Conservation (phyloP, 2,888 invertebrate genomes). For the Uropetala carovei region DNA sequence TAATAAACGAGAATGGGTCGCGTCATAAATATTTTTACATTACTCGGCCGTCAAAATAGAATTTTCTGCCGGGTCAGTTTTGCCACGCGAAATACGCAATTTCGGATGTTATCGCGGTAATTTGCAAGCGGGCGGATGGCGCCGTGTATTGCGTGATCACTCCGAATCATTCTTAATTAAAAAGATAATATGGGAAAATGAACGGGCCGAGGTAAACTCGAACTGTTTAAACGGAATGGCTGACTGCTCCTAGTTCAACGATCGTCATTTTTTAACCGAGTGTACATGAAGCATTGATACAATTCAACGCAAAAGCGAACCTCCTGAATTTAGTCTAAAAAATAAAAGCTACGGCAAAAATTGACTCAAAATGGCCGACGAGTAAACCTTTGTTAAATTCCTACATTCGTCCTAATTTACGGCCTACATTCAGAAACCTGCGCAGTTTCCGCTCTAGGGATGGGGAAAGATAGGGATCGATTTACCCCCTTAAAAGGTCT, state of each 20-base stretch:
- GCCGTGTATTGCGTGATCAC: not conserved
- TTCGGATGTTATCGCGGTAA: conserved; percentile 3
- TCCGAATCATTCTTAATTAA: not conserved
- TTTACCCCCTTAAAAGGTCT: no score
- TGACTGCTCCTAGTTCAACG: not conserved
- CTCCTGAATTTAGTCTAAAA: no score
- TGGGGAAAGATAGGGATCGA: no score
- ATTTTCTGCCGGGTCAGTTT: not conserved
- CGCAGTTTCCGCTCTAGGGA: no score
- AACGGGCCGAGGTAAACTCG: not conserved
- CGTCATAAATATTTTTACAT: conserved; percentile 47
- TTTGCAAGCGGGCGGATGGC: not conserved
- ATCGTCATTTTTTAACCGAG: no score
- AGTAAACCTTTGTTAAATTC: no score
- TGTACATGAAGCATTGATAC: no score
- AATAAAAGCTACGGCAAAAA: no score
- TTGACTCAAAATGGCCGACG: no score
- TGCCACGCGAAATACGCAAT: conserved; percentile 13
- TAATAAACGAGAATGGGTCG: conserved; percentile 43
- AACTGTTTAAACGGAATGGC: not conserved
- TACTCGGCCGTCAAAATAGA: conserved; percentile 40
- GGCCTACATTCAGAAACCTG: no score
- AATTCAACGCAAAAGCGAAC: no score
- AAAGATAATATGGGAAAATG: not conserved
- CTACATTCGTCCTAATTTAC: no score